Percentiles rank a stretch among this genome's conserved stretches.
These are phyloP conservation scores for Leptinotarsa texana DNA, from an alignment of 1,140 invertebrate genomes.

Conservation along the genomic window DNA sequence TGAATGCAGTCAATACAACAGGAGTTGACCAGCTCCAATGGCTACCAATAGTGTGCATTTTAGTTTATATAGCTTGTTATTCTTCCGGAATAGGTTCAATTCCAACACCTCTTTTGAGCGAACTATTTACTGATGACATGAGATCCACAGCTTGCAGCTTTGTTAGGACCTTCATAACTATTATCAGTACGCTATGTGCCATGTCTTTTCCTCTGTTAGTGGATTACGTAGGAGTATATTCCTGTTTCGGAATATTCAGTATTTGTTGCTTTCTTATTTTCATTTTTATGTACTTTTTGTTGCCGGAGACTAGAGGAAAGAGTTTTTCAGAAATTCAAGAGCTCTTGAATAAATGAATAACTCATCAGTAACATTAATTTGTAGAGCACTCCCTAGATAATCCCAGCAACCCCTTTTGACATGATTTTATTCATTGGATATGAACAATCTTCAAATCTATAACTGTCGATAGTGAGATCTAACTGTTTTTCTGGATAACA, in stretches of 20 bases:
- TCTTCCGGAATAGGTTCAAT: not conserved
- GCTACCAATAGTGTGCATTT: not conserved
- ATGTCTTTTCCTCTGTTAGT: not conserved
- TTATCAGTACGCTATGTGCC: not conserved
- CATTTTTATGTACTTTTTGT: slow-evolving; percentile 7
- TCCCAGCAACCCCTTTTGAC: too few relatives aligned
- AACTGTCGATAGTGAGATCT: too few relatives aligned
- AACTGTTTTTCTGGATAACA: too few relatives aligned
- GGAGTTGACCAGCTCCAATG: not conserved
- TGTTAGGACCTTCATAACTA: not conserved
- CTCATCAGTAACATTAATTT: too few relatives aligned
- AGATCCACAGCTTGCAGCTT: not conserved
- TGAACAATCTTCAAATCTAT: too few relatives aligned
- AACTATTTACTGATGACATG: not conserved
- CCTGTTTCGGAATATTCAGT: not conserved
- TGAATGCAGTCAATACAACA: too few relatives aligned
- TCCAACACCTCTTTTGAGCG: not conserved
- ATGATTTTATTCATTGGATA: too few relatives aligned
- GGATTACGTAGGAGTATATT: slow-evolving; percentile 5
- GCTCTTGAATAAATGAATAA: not conserved
- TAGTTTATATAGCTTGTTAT: slow-evolving; percentile 10
- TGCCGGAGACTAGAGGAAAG: slow-evolving; percentile 12
- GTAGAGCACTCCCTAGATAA: too few relatives aligned
- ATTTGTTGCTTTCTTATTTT: not conserved
- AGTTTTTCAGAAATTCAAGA: slow-evolving; percentile 13